Evolutionary conservation across 2,888 invertebrate genomes (phyloP), one percentile per base, ranked within the genome.

Genomic region (Asteroscopus sphinx): DNA sequence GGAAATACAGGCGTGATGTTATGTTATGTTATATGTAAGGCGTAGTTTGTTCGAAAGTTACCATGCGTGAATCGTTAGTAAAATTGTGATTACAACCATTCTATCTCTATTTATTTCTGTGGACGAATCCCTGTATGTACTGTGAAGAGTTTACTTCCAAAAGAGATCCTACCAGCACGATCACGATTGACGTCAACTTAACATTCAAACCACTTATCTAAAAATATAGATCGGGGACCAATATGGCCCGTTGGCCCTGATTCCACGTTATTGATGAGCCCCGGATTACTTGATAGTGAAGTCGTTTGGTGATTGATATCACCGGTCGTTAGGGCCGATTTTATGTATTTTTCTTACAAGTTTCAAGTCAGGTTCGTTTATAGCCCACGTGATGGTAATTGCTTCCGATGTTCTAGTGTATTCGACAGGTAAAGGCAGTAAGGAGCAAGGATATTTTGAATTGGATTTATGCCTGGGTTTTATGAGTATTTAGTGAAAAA

Each of bases 181-280:
- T 28, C 26, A 60, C 9, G 7, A 21, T 32, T 35, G 42, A 44
- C 25, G 12, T 16, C 7, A n/a, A 44, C 4, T 47, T 17, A 39
- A 40, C 44, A 62, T 66, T 62, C 36, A 42, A 56, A 68, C 21
- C 44, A 35, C 49, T 51, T 51, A 47, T 68, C 13, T 49, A 49
- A 59, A n/a, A 64, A 67, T 63, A 13, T 53, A 55, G 48, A 52
- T 52, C 46, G 60, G 51, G 40, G 25, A 35, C 16, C 32, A 56
- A 33, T 45, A 61, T 42, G 58, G 49, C 46, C 68, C 16, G 30
- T 5, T 74, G 68, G 51, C 58, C 66, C 68, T 74, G 77, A 78
- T 73, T 75, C 76, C 66, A 70, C 77, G 59, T 73, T 79, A 79
- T 79, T 79, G 78, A 79, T 78, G 79, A 68, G 39, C 35, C 21